Conservation (phyloP, 2,113 vertebrate species). For the Bambusicola thoracicus region DNA sequence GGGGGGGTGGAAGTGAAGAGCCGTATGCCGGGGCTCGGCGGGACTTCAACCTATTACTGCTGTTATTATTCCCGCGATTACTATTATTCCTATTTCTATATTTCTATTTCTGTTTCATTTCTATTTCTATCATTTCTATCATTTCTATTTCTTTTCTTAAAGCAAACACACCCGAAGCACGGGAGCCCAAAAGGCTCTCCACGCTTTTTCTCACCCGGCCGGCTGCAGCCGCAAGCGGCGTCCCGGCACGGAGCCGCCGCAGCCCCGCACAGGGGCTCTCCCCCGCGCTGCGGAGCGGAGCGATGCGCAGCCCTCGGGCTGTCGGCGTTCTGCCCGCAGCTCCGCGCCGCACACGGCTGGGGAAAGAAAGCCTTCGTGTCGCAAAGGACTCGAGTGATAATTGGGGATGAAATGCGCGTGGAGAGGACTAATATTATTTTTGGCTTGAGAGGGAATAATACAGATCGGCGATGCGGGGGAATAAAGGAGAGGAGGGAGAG, state of each 20-base stretch:
- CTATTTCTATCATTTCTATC: too few relatives aligned
- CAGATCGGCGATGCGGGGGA: not conserved
- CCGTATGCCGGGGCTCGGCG: too few relatives aligned
- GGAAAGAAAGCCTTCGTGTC: conserved; percentile 26
- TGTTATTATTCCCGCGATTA: too few relatives aligned
- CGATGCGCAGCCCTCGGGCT: not conserved
- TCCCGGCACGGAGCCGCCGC: not conserved
- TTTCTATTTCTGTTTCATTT: too few relatives aligned
- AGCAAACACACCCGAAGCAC: accelerated
- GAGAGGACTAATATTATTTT: conserved; percentile 62
- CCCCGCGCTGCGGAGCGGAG: too few relatives aligned
- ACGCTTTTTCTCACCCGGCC: not conserved
- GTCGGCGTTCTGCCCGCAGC: not conserved
- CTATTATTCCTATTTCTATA: too few relatives aligned
- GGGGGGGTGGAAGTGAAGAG: too few relatives aligned
- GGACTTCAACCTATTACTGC: too few relatives aligned
- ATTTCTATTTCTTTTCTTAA: not conserved
- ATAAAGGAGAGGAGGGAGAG: not conserved
- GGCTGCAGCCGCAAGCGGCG: not conserved
- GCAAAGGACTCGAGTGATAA: conserved; percentile 56
- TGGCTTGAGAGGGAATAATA: conserved; percentile 45
- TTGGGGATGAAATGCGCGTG: conserved; percentile 53
- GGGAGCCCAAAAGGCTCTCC: not conserved
- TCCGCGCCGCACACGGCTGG: not conserved
- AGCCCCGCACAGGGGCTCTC: not conserved